These are phyloP conservation scores for Clarias fuscus DNA, from an alignment of 2,797 vertebrate genomes.

Conservation along the genomic window DNA sequence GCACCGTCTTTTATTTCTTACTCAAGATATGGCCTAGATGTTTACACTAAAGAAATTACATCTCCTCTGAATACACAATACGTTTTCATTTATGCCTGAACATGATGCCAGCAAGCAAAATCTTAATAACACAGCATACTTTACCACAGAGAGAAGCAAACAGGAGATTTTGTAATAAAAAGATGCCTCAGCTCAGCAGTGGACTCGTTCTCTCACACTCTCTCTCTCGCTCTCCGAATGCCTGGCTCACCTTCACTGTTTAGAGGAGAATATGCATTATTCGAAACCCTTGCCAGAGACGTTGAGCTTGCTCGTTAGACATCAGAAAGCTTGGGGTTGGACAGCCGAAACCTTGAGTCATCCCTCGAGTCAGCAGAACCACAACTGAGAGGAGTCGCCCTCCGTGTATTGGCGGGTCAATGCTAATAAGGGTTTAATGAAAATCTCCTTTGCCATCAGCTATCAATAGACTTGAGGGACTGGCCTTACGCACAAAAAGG, in stretches of 20 bases:
- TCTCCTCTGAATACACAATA: background rate
- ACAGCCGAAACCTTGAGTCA: conserved; percentile 53
- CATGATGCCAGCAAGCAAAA: conserved; percentile 12
- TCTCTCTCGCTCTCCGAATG: conserved; percentile 29
- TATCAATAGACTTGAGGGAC: conserved; percentile 62
- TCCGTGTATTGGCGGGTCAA: conserved; percentile 57
- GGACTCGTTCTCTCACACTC: conserved; percentile 16
- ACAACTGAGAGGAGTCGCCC: conserved; percentile 50
- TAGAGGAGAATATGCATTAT: conserved; percentile 45
- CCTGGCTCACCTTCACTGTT: conserved; percentile 52
- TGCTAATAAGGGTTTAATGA: conserved; percentile 64
- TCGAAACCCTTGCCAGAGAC: conserved; percentile 45
- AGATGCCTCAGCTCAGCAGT: conserved; percentile 2
- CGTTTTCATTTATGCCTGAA: conserved; percentile 17
- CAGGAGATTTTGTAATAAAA: conserved; percentile 18
- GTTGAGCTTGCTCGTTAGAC: conserved; percentile 55
- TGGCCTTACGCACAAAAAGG: conserved; percentile 40
- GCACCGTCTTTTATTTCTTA: background rate
- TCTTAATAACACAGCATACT: conserved; percentile 23
- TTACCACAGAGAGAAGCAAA: conserved; percentile 16
- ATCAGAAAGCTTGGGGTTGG: conserved; percentile 44
- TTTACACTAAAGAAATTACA: conserved; percentile 22
- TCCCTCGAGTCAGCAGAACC: conserved; percentile 56
- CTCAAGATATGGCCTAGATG: background rate
- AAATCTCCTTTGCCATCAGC: conserved; percentile 61